A percentile compares a stretch with the other conserved stretches of the same genome.
phyloP scores from a whole-genome alignment of 2,888 invertebrate genomes.

The Cheiracanthium punctorium region DNA sequence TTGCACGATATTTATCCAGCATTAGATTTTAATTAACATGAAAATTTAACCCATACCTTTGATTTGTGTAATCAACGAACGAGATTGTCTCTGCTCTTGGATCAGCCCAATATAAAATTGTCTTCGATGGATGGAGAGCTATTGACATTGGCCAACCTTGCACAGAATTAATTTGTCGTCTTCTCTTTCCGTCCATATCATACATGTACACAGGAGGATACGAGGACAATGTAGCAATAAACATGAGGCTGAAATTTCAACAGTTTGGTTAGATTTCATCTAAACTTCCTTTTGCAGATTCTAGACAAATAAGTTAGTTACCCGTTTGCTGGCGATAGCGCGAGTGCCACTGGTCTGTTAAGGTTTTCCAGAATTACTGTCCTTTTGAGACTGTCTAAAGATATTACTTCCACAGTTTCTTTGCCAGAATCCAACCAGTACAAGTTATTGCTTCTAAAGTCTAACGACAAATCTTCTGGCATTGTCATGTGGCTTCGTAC shows the following conservation, averaged over 20 bases:
- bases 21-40: background rate
- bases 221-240: conserved; percentile 78
- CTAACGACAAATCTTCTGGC: conserved; percentile 81
- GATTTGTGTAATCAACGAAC: conserved; percentile 23
- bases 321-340: conserved; percentile 83
- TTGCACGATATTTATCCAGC: too few species aligned
- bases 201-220: conserved; percentile 80
- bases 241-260: conserved; percentile 77
- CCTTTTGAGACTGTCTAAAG: conserved; percentile 80
- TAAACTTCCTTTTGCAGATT: background rate
- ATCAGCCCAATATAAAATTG: conserved; percentile 72
- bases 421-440: conserved; percentile 84
- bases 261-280: background rate
- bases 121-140: conserved; percentile 44
- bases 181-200: conserved; percentile 82
- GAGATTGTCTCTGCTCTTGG: conserved; percentile 29
- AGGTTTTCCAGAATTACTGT: conserved; percentile 81
- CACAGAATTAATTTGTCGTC: conserved; percentile 72
- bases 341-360: conserved; percentile 80
- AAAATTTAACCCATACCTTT: conserved; percentile 23
- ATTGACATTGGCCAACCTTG: conserved; percentile 54
- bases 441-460: conserved; percentile 83
- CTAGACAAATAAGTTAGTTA: background rate
- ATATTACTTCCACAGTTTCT: conserved; percentile 82
- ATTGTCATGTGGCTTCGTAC: conserved; percentile 78